These are phyloP conservation scores for Buphagus erythrorhynchus DNA, from an alignment of 2,797 vertebrate genomes.

Conservation along the genomic window DNA sequence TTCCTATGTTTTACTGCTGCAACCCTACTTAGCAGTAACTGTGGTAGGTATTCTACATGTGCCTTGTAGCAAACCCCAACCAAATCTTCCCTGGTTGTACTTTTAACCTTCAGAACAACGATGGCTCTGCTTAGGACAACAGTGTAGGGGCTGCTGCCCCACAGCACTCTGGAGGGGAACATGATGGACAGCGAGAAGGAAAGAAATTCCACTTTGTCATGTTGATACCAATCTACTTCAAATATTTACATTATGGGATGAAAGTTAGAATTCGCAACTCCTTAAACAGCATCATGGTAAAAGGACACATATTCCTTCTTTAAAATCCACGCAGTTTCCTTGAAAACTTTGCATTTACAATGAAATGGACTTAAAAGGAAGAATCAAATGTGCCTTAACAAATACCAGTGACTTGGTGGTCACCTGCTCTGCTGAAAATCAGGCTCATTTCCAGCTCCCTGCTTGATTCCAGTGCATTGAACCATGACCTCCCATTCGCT, in stretches of 20 bases:
- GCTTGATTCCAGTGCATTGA: background rate
- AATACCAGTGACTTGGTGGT: background rate
- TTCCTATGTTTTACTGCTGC: background rate
- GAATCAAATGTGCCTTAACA: background rate
- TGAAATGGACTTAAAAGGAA: background rate
- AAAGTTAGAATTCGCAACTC: background rate
- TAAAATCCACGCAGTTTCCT: background rate
- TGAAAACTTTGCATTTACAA: background rate
- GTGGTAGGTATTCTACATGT: background rate
- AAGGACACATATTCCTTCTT: background rate
- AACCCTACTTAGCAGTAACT: background rate
- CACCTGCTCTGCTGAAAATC: background rate
- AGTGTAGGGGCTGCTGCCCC: background rate
- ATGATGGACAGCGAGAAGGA: background rate
- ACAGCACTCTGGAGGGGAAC: background rate
- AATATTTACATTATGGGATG: background rate
- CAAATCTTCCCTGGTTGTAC: background rate
- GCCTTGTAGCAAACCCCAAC: background rate
- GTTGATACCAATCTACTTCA: background rate
- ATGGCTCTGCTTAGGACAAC: background rate
- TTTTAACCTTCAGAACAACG: background rate
- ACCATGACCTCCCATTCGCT: background rate
- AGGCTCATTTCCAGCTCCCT: background rate
- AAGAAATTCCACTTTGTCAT: background rate
- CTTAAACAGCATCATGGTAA: background rate